Evolutionary conservation across 2,113 vertebrate genomes (phyloP).

Genomic region (Brachyhypopomus occidentalis): DNA sequence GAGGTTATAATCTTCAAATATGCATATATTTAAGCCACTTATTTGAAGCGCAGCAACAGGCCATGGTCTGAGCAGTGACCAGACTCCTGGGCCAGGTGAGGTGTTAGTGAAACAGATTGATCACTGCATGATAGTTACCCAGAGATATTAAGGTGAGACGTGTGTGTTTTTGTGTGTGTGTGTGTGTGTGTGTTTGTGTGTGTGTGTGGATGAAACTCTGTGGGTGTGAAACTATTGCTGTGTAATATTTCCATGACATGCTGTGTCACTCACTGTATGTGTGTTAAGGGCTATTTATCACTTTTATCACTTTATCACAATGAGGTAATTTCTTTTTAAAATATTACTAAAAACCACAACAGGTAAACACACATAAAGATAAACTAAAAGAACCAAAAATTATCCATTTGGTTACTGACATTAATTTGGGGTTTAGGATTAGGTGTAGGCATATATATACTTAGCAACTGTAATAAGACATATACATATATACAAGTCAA

Average conservation of each 20-base stretch:
- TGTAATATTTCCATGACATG: constrained; percentile 17
- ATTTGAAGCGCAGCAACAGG: background rate
- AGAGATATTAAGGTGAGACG: constrained; percentile 10
- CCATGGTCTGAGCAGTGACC: background rate
- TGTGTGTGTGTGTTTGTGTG: background rate
- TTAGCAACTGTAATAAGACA: too few relatives aligned
- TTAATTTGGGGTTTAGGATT: too few relatives aligned
- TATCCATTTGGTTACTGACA: background rate
- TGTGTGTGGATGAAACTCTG: background rate
- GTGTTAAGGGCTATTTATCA: too few relatives aligned
- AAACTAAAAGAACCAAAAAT: too few relatives aligned
- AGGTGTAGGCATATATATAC: too few relatives aligned
- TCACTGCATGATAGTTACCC: constrained; percentile 2
- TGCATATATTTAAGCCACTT: background rate
- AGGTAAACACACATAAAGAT: too few relatives aligned
- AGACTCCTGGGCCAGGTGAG: constrained; percentile 7
- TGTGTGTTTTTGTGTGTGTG: constrained; percentile 20
- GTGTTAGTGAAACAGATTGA: constrained; percentile 20
- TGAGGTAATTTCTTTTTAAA: too few relatives aligned
- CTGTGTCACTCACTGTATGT: constrained; percentile 28
- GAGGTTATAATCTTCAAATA: background rate
- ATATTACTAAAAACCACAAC: too few relatives aligned
- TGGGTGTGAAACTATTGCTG: background rate
- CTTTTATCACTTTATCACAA: too few relatives aligned
- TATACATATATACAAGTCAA: too few relatives aligned